Percentiles rank a stretch among this genome's conserved stretches.
phyloP scores from a whole-genome alignment of 2,113 vertebrate species.

The Orcinus orca region DNA sequence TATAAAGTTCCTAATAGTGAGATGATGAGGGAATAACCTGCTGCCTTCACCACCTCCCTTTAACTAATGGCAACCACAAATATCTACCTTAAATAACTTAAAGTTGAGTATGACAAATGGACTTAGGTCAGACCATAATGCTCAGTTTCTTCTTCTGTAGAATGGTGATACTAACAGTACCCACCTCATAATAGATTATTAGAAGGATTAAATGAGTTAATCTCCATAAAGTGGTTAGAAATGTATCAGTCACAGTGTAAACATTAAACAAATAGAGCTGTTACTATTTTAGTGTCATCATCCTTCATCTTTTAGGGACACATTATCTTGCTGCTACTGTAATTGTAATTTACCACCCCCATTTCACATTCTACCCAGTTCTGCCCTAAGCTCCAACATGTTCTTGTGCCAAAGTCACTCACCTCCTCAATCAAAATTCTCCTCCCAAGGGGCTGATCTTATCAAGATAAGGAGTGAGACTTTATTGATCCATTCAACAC shows the following conservation, averaged over 20 bases:
- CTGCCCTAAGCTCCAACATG: neutral
- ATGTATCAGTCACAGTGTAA: neutral
- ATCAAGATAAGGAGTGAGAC: neutral
- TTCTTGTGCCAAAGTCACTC: slow-evolving; percentile 15
- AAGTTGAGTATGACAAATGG: neutral
- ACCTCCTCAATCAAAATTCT: neutral
- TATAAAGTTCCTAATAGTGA: neutral
- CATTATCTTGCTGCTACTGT: neutral
- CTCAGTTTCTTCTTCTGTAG: neutral
- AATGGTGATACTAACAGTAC: neutral
- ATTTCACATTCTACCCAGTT: slow-evolving; percentile 2
- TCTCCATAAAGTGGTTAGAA: neutral
- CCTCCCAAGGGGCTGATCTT: neutral
- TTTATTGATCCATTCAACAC: neutral
- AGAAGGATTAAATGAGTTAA: neutral
- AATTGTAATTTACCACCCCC: neutral
- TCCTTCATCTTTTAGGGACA: neutral
- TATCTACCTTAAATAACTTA: neutral
- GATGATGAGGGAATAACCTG: neutral
- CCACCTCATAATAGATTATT: neutral
- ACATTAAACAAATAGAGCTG: slow-evolving; percentile 17
- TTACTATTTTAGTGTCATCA: neutral
- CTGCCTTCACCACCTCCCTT: neutral
- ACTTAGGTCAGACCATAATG: neutral
- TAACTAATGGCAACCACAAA: neutral